phyloP scores from a whole-genome alignment of 2,888 invertebrate species.

The Drosophila kanekoi region DNA sequence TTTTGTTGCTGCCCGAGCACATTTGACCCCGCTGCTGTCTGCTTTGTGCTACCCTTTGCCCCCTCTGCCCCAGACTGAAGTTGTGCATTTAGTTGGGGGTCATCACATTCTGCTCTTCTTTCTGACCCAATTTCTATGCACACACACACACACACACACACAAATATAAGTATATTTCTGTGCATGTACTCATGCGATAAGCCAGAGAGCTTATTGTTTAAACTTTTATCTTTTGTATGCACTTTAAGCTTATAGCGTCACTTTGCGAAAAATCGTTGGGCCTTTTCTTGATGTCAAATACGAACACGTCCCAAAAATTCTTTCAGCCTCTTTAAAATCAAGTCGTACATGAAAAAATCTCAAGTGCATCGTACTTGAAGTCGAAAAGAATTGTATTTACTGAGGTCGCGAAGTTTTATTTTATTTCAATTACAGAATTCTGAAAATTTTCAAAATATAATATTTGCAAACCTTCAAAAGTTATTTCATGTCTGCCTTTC shows the following conservation, averaged over 20 bases:
- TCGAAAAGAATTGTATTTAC: too few species aligned
- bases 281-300: neutral
- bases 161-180: neutral
- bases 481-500: too few species aligned
- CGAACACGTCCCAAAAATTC: neutral
- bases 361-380: too few species aligned
- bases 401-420: neutral
- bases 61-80: conserved; percentile 11
- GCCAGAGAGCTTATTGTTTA: conserved; percentile 23
- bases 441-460: too few species aligned
- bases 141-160: neutral
- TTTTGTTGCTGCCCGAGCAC: conserved; percentile 15
- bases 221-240: conserved; percentile 18
- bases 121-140: conserved; percentile 46
- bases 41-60: conserved; percentile 12
- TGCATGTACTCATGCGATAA: conserved; percentile 33
- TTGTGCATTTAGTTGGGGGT: conserved; percentile 29
- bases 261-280: neutral
- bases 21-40: conserved; percentile 25
- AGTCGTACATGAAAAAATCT: neutral
- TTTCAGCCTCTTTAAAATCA: neutral
- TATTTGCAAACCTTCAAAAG: too few species aligned
- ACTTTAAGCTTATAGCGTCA: conserved; percentile 33
- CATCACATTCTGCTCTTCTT: conserved; percentile 22
- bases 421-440: too few species aligned